These are phyloP conservation scores for Himalopsyche phryganea DNA, from an alignment of 1,140 invertebrate species.

Conservation along the genomic window DNA sequence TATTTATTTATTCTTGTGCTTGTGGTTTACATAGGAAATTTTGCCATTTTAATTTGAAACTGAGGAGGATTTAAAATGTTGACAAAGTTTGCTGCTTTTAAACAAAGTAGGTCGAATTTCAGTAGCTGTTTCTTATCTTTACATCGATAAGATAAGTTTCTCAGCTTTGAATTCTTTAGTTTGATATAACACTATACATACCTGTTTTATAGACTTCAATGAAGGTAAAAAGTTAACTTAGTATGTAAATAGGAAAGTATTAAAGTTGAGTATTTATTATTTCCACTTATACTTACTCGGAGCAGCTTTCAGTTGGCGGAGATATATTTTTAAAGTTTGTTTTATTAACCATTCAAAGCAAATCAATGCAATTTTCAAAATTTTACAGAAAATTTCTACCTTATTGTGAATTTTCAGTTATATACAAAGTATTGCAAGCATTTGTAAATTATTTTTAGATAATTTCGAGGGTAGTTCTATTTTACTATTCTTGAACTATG, in stretches of 20 bases:
- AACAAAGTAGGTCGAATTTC: slow-evolving; percentile 1
- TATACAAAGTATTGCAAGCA: slow-evolving; percentile 19
- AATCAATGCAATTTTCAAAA: background rate
- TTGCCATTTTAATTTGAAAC: slow-evolving; percentile 27
- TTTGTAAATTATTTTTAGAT: slow-evolving; percentile 30
- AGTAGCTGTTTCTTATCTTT: slow-evolving; percentile 27
- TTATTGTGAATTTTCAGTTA: background rate
- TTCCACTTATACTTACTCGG: background rate
- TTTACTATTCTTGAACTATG: slow-evolving; percentile 28
- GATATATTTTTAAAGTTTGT: background rate
- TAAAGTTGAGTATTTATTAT: background rate
- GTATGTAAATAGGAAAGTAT: too few relatives aligned
- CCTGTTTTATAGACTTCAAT: too few relatives aligned
- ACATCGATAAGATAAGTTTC: slow-evolving; percentile 27
- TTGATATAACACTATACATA: too few relatives aligned
- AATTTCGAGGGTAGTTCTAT: slow-evolving; percentile 11
- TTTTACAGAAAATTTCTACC: background rate
- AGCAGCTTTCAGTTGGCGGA: background rate
- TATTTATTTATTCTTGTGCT: slow-evolving; percentile 20
- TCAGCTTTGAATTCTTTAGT: slow-evolving; percentile 2
- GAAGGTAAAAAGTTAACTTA: too few relatives aligned
- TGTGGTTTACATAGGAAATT: slow-evolving; percentile 25
- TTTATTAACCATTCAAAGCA: background rate
- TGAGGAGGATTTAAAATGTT: slow-evolving; percentile 26
- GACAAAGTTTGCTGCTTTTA: slow-evolving; percentile 30